Base-by-base conservation (phyloP, 2,113 vertebrate genomes). In the Meles meles region DNA sequence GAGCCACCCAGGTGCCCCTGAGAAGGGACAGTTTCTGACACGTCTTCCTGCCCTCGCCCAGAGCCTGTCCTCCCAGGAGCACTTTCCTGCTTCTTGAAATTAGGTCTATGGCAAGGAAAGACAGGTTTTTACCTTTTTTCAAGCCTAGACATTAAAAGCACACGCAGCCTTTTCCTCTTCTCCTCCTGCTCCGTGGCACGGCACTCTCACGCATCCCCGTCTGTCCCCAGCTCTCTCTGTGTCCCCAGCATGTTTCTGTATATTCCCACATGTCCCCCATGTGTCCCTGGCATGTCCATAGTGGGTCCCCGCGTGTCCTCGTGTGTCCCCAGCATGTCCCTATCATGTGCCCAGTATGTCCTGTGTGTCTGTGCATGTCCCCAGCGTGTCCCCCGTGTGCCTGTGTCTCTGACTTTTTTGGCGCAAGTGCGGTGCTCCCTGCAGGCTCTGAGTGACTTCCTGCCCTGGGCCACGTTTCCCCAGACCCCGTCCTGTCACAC, bases 61-160 rank as follows among this genome's bases (percentile, higher is more conserved):
- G 23, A 44, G 72, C 37, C n/a, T 29, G 5, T 17, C 20, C 44
- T 65, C 9, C 1, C 7, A 27, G 49, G 71, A 10, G 17, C 37
- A 12, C 10, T 0, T 9, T 1, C 17, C 17, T 0, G 0, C 61
- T n/a, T n/a, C n/a, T n/a, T n/a, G n/a, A 13, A 27, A 3, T 83
- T 3, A 42, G 69, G 34, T 21, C 17, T 71, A 57, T 72, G 72
- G 6, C 20, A 23, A 7, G 67, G 67, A 31, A 57, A 8, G 37
- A 14, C 7, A 15, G 37, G 25, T 27, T n/a, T 47, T 79, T 11
- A 9, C 25, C 63, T 63, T 34, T 57, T 25, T 7, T 31, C 39
- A 15, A 21, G 85, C 49, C 57, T 29, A 20, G 29, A 12, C 6
- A 25, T 27, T 15, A 10, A 10, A 42, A 21, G 20, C 20, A 5